Evolutionary conservation across 2,797 vertebrate species (phyloP).

Genomic region (Pitangus sulphuratus): DNA sequence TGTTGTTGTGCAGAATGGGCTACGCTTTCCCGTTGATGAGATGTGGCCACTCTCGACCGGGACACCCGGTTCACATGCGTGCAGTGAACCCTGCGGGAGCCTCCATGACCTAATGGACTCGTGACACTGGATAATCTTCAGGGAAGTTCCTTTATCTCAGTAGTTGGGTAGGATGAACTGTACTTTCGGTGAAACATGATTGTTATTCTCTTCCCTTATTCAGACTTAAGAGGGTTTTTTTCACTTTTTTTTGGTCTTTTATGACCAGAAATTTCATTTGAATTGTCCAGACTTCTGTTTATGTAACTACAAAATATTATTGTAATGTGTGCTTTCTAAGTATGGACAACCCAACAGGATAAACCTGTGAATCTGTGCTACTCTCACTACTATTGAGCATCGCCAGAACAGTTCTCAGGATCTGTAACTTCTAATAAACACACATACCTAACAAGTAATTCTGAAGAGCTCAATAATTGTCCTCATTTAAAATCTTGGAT

Average conservation of each 20-base stretch:
- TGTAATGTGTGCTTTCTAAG: neutral
- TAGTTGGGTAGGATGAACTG: neutral
- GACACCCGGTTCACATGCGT: accelerated
- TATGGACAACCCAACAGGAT: neutral
- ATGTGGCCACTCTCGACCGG: neutral
- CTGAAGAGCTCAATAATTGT: neutral
- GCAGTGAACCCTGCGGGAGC: neutral
- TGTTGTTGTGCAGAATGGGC: neutral
- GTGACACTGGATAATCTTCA: neutral
- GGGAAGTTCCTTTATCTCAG: neutral
- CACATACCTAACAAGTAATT: neutral
- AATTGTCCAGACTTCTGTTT: neutral
- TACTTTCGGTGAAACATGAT: neutral
- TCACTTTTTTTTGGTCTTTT: neutral
- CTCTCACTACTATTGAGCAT: accelerated
- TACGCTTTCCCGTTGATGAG: neutral
- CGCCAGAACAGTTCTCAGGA: neutral
- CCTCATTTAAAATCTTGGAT: neutral
- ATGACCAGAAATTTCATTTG: neutral
- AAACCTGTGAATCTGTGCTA: neutral
- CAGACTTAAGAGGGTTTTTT: neutral
- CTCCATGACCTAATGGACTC: accelerated
- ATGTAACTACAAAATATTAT: neutral
- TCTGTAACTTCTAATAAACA: neutral
- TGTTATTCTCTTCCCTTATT: neutral